Evolutionary conservation across 2,113 vertebrate genomes (phyloP).

Genomic region (Anhinga rufa): DNA sequence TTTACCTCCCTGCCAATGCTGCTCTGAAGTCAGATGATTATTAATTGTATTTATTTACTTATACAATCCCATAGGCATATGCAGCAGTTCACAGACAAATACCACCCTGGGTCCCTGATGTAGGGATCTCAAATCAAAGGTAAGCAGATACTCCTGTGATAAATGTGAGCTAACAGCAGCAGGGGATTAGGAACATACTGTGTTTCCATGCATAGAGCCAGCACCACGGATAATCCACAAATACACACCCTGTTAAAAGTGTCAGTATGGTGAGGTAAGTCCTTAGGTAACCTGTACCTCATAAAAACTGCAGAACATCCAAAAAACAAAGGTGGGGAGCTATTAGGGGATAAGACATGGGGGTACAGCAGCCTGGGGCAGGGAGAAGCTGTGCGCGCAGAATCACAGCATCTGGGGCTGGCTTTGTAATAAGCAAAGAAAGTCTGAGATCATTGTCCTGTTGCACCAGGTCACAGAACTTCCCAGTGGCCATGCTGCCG

Average conservation of each 20-base stretch:
- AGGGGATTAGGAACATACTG: not conserved
- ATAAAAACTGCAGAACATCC: not conserved
- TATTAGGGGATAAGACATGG: not conserved
- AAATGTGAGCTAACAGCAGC: conserved; percentile 12
- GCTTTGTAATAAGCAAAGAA: not conserved
- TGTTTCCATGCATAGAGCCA: not conserved
- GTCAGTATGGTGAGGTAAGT: not conserved
- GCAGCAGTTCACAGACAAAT: conserved; percentile 25
- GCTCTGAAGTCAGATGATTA: conserved; percentile 42
- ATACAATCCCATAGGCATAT: conserved; percentile 45
- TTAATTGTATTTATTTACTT: conserved; percentile 66
- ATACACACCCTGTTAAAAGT: not conserved
- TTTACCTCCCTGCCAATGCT: conserved; percentile 36
- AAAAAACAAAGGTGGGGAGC: not conserved
- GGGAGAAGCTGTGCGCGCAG: accelerated
- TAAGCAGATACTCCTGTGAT: conserved; percentile 22
- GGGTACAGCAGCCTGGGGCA: not conserved
- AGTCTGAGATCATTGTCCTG: not conserved
- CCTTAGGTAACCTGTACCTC: not conserved
- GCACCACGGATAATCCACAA: not conserved
- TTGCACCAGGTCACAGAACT: not conserved
- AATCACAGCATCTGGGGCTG: not conserved
- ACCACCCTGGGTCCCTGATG: not conserved
- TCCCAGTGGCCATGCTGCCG: not conserved
- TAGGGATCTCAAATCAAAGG: not conserved